Percentiles rank a stretch among this genome's conserved stretches.
Conservation (phyloP, 2,888 invertebrate species). For the Harpalus rufipes region DNA sequence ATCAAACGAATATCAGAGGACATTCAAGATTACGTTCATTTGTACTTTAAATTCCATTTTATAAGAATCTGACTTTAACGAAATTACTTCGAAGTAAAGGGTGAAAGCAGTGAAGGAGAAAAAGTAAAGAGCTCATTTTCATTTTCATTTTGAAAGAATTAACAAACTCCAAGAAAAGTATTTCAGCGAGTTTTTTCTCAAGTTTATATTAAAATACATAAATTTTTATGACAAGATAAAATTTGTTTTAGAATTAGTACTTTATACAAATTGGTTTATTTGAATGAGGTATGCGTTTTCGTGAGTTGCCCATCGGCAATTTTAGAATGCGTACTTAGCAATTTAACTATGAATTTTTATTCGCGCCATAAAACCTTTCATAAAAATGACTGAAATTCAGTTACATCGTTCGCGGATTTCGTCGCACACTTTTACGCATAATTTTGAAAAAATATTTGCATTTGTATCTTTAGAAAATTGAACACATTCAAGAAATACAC, state of each 20-base stretch:
- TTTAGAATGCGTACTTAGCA: too few species aligned
- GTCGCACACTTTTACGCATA: too few species aligned
- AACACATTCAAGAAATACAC: too few species aligned
- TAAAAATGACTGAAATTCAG: too few species aligned
- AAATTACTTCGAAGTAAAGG: slow-evolving; percentile 28
- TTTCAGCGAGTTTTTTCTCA: background rate
- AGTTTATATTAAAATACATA: slow-evolving; percentile 18
- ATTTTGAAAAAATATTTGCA: too few species aligned
- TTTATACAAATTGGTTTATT: background rate
- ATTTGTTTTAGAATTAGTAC: background rate
- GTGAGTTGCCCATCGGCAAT: too few species aligned
- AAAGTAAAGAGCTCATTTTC: slow-evolving; percentile 18
- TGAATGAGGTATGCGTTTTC: too few species aligned
- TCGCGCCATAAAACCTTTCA: too few species aligned
- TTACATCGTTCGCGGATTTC: too few species aligned
- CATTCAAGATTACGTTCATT: slow-evolving; percentile 9
- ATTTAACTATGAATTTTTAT: too few species aligned
- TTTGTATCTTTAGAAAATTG: too few species aligned
- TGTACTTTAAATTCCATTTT: slow-evolving; percentile 21
- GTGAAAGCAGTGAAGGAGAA: slow-evolving; percentile 12
- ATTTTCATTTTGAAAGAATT: slow-evolving; percentile 40
- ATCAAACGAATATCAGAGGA: background rate
- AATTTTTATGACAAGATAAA: background rate
- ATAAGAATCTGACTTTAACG: slow-evolving; percentile 19
- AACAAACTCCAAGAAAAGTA: slow-evolving; percentile 19